These are phyloP conservation scores for Meteorus sp. DNA, from an alignment of 1,140 invertebrate genomes.

Conservation along the genomic window DNA sequence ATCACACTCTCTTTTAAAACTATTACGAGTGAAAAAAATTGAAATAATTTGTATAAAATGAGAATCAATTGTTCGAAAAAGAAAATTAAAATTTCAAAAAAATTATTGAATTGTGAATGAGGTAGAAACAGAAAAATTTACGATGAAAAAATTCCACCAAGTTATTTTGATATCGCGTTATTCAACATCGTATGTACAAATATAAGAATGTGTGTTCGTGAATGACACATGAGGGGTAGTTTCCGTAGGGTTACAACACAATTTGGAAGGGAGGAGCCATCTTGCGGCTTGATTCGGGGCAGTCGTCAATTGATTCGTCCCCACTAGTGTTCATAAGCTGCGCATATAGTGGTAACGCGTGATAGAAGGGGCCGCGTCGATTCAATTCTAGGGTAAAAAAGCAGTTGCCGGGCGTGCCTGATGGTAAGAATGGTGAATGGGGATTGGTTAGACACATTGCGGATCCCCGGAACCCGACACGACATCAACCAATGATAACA, in stretches of 20 bases:
- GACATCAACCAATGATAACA: constrained; percentile 33
- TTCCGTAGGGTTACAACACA: constrained; percentile 33
- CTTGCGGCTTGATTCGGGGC: constrained; percentile 55
- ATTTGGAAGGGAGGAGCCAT: constrained; percentile 59
- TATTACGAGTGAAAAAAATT: background rate
- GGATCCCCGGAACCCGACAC: constrained; percentile 32
- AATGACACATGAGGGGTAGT: constrained; percentile 37
- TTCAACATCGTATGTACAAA: too few relatives aligned
- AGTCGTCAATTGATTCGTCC: constrained; percentile 59
- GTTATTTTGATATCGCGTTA: too few relatives aligned
- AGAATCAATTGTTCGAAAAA: background rate
- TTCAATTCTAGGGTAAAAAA: constrained; percentile 35
- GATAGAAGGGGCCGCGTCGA: constrained; percentile 22
- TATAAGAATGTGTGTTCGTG: background rate
- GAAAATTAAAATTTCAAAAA: constrained; percentile 15
- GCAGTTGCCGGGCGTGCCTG: constrained; percentile 27
- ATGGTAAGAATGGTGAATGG: constrained; percentile 24
- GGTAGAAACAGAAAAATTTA: constrained; percentile 1
- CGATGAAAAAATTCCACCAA: constrained; percentile 14
- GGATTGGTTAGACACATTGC: constrained; percentile 21
- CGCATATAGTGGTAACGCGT: constrained; percentile 34
- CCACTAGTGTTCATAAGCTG: constrained; percentile 28
- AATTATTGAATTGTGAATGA: constrained; percentile 11
- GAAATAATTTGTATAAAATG: background rate
- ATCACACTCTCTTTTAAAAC: too few relatives aligned